Conservation (phyloP, 2,888 invertebrate species). For the Parthenolecanium corni region DNA sequence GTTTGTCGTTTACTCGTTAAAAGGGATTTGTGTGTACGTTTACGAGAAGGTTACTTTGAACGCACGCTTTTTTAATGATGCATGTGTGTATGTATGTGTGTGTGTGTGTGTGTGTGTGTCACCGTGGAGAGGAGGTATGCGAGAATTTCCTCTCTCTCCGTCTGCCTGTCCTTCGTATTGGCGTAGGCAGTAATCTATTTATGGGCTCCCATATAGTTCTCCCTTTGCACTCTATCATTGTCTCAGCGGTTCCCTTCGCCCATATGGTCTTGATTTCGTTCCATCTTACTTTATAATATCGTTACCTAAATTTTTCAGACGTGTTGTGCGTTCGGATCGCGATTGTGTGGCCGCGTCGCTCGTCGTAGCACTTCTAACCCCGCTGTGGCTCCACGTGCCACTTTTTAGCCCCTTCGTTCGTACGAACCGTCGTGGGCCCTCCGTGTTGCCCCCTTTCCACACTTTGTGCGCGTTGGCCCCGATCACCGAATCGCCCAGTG, state of each 20-base stretch:
- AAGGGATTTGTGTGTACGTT: too few relatives aligned
- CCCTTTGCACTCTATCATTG: too few relatives aligned
- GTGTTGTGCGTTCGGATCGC: background rate
- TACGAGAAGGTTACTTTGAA: too few relatives aligned
- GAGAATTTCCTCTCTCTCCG: background rate
- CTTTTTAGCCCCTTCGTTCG: background rate
- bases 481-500: too few relatives aligned
- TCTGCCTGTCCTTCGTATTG: background rate
- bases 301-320: background rate
- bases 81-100: background rate
- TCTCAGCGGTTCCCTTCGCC: background rate
- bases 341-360: background rate
- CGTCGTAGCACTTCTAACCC: too few relatives aligned
- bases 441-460: too few relatives aligned
- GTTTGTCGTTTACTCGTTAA: background rate
- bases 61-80: too few relatives aligned
- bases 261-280: background rate
- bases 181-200: constrained; percentile 23
- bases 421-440: too few relatives aligned
- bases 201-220: background rate
- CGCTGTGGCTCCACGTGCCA: too few relatives aligned
- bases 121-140: background rate
- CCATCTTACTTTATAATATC: background rate
- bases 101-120: background rate
- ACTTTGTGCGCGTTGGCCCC: too few relatives aligned